A percentile compares a stretch with the other conserved stretches of the same genome.
These are phyloP conservation scores for Mellilla xanthometata DNA, from an alignment of 2,888 invertebrate genomes.

Conservation along the genomic window DNA sequence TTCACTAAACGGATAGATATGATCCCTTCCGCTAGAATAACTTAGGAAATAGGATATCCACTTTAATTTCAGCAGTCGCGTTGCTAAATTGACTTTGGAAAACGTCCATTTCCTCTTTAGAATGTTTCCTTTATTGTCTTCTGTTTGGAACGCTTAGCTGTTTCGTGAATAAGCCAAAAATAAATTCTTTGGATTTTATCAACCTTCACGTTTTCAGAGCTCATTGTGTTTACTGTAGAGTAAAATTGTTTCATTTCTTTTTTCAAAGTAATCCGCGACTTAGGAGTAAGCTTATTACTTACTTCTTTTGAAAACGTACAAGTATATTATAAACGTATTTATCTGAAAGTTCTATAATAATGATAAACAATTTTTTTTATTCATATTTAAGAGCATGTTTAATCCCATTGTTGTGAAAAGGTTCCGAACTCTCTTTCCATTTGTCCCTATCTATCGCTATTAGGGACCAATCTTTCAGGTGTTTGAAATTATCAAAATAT, in stretches of 20 bases:
- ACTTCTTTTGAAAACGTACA: neutral
- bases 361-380: too few relatives aligned
- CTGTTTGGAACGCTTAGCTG: neutral
- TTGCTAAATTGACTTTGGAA: constrained; percentile 26
- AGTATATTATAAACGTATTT: too few relatives aligned
- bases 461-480: too few relatives aligned
- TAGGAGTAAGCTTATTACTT: neutral
- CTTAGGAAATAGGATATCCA: constrained; percentile 30
- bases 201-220: neutral
- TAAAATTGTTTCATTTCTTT: neutral
- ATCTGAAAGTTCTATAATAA: too few relatives aligned
- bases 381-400: too few relatives aligned
- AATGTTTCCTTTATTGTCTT: constrained; percentile 15
- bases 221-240: neutral
- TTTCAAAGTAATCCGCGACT: neutral
- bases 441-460: too few relatives aligned
- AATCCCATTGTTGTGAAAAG: too few relatives aligned
- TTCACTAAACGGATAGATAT: constrained; percentile 25
- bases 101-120: constrained; percentile 11
- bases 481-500: too few relatives aligned
- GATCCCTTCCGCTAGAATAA: constrained; percentile 40
- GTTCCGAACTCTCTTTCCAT: too few relatives aligned
- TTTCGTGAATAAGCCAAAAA: constrained; percentile 6
- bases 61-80: constrained; percentile 26
- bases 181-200: constrained; percentile 5